phyloP scores from a whole-genome alignment of 2,888 invertebrate genomes.

The Chrysolina americana region DNA sequence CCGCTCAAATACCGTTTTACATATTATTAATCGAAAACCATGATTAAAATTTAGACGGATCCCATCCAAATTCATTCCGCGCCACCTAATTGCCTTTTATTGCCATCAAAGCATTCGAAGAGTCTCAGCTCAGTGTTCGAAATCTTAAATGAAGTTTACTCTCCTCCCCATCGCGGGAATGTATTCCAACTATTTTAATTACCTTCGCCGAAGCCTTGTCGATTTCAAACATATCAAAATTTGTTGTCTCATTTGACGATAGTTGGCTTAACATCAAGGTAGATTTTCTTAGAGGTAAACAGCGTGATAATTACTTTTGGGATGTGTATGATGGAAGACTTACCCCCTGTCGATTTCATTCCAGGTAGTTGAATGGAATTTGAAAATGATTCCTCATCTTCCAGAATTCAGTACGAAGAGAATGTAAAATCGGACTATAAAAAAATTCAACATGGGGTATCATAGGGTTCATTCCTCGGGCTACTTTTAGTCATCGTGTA shows the following conservation, averaged over 20 bases:
- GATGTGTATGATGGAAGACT: neutral
- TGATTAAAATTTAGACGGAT: slow-evolving; percentile 3
- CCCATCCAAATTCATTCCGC: neutral
- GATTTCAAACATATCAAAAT: neutral
- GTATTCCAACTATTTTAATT: slow-evolving; percentile 7
- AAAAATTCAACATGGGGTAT: too few species aligned
- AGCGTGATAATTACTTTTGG: neutral
- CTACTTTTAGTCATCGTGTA: too few species aligned
- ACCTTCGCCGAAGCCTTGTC: slow-evolving; percentile 1
- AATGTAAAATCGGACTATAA: too few species aligned
- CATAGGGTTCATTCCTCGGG: too few species aligned
- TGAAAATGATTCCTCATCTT: too few species aligned
- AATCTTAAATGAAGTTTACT: slow-evolving; percentile 19
- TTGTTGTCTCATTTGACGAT: neutral
- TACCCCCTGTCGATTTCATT: neutral
- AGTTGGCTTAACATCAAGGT: neutral
- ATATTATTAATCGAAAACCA: neutral
- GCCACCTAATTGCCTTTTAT: slow-evolving; percentile 2
- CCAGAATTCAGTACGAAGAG: too few species aligned
- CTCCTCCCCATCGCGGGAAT: neutral
- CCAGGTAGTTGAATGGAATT: neutral
- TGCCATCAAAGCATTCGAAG: slow-evolving; percentile 13
- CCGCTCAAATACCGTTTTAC: neutral
- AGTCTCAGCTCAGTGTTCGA: neutral
- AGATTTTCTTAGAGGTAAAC: neutral